phyloP scores from a whole-genome alignment of 2,113 vertebrate genomes.

The Rhipidura dahli region DNA sequence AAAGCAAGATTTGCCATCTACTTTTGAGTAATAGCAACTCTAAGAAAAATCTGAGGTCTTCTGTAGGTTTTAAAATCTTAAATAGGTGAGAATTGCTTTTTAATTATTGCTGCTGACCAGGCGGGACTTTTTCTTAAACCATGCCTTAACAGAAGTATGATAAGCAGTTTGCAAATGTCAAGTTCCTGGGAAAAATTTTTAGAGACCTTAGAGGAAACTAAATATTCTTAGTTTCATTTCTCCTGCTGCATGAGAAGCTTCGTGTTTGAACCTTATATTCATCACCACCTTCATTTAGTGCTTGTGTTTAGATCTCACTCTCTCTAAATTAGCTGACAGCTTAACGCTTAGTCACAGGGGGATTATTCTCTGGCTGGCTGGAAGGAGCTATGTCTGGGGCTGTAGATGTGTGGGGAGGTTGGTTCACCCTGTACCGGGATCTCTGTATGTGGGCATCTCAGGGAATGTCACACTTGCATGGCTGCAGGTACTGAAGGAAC shows the following conservation, averaged over 20 bases:
- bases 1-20: background rate
- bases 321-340: background rate
- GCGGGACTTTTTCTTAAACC: background rate
- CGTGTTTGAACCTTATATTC: background rate
- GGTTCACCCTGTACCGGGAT: background rate
- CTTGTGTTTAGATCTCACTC: background rate
- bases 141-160: background rate
- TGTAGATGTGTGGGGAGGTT: background rate
- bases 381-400: background rate
- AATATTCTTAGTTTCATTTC: background rate
- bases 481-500: background rate
- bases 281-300: background rate
- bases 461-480: background rate
- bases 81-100: background rate
- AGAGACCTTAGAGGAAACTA: background rate
- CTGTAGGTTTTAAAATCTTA: background rate
- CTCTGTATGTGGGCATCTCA: rapidly evolving
- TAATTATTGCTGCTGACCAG: background rate
- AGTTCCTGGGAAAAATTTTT: background rate
- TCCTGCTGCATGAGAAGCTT: background rate
- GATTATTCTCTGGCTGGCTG: background rate
- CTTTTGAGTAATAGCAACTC: background rate
- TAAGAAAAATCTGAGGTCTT: background rate
- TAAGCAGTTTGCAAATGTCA: background rate
- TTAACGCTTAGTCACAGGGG: background rate